Conservation (phyloP, 2,888 invertebrate genomes). For the Xestia c-nigrum region DNA sequence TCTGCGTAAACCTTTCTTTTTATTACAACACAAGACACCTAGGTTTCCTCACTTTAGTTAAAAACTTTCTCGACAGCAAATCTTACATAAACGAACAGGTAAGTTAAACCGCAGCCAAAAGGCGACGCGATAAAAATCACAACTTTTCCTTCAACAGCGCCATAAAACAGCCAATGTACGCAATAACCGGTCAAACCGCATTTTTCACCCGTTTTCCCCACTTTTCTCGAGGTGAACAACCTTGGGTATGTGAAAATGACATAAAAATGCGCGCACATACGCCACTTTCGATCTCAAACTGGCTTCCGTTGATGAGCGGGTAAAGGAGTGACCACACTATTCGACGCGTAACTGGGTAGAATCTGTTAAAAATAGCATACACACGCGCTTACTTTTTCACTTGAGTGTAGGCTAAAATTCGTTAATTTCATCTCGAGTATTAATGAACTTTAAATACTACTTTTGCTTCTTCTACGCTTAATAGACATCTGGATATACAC, state of each 20-base stretch:
- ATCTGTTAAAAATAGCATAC: background rate
- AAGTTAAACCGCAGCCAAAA: constrained; percentile 54
- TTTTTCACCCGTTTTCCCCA: constrained; percentile 69
- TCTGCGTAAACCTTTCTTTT: constrained; percentile 4
- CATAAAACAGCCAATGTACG: constrained; percentile 55
- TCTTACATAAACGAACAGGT: constrained; percentile 52
- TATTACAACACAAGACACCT: constrained; percentile 21
- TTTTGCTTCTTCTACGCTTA: background rate
- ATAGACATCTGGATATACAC: background rate
- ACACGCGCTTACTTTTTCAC: background rate
- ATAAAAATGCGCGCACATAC: constrained; percentile 73
- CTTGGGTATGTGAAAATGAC: constrained; percentile 79
- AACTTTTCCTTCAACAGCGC: constrained; percentile 52
- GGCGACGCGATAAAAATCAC: constrained; percentile 57
- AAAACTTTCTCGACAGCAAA: constrained; percentile 51
- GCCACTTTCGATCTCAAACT: constrained; percentile 77
- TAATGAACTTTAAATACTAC: background rate
- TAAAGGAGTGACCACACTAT: constrained; percentile 15
- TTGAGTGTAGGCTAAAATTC: background rate
- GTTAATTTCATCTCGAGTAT: background rate
- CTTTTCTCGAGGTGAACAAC: constrained; percentile 63
- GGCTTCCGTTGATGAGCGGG: constrained; percentile 71
- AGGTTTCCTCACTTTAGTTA: constrained; percentile 20
- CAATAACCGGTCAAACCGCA: constrained; percentile 61
- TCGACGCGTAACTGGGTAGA: background rate